These are phyloP conservation scores for Lucifuga dentata DNA, from an alignment of 2,113 vertebrate genomes.

Conservation along the genomic window DNA sequence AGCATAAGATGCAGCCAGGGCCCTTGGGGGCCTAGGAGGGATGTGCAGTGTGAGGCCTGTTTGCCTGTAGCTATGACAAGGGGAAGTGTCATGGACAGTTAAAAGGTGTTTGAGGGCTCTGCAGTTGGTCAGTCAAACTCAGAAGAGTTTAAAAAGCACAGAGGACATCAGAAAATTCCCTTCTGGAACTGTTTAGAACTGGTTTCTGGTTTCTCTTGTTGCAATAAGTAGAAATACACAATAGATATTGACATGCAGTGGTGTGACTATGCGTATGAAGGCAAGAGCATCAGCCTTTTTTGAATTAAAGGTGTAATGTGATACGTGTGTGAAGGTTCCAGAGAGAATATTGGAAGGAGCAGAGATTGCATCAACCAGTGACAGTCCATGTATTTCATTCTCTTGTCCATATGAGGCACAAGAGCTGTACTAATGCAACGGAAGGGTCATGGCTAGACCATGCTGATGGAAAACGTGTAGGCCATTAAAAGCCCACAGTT, in stretches of 20 bases:
- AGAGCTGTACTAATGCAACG: conserved; percentile 28
- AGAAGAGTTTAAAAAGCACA: conserved; percentile 45
- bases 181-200: conserved; percentile 64
- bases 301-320: conserved; percentile 40
- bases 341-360: conserved; percentile 24
- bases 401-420: conserved; percentile 10
- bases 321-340: conserved; percentile 41
- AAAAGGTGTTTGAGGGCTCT: conserved; percentile 50
- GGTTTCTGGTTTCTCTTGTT: conserved; percentile 45
- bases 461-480: conserved; percentile 35
- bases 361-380: conserved; percentile 9
- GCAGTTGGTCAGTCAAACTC: conserved; percentile 31
- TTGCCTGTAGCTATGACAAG: conserved; percentile 25
- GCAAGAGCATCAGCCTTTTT: conserved; percentile 35
- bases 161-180: conserved; percentile 35
- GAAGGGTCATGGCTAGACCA: conserved; percentile 38
- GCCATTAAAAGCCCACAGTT: conserved; percentile 44
- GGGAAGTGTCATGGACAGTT: conserved; percentile 47
- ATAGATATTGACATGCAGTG: conserved; percentile 35
- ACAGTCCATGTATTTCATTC: conserved; percentile 17
- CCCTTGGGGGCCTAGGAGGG: conserved; percentile 3
- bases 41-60: conserved; percentile 23
- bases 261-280: conserved; percentile 25
- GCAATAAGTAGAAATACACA: conserved; percentile 60
- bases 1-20: conserved; percentile 26